Percentiles rank a stretch among this genome's conserved stretches.
These are phyloP conservation scores for Coelogynopora nodosa DNA, from an alignment of 2,888 invertebrate species.

Conservation along the genomic window DNA sequence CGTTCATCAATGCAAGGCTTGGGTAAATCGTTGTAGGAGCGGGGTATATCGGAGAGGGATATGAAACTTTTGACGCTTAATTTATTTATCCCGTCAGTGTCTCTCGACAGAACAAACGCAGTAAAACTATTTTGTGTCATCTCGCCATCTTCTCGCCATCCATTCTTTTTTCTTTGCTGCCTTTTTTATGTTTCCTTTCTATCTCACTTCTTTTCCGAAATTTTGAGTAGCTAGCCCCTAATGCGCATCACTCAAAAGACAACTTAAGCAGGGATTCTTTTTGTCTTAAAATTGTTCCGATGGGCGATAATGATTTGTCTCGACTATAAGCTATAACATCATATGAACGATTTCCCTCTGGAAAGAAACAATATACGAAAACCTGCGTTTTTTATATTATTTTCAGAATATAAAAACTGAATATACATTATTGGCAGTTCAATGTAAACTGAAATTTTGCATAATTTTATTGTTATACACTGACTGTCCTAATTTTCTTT, in stretches of 20 bases:
- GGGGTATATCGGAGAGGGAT: neutral
- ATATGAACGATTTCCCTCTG: too few species aligned
- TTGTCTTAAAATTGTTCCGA: neutral
- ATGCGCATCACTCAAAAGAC: neutral
- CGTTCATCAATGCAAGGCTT: neutral
- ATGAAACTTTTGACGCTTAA: slow-evolving; percentile 21
- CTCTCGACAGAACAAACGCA: neutral
- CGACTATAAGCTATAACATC: too few species aligned
- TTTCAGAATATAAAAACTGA: too few species aligned
- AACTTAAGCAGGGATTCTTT: neutral
- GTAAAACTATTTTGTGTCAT: neutral
- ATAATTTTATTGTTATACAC: too few species aligned
- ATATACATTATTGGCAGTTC: too few species aligned
- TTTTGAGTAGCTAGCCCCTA: neutral
- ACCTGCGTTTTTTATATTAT: too few species aligned
- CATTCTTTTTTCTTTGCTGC: neutral
- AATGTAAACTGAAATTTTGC: too few species aligned
- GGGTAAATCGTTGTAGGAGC: neutral
- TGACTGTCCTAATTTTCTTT: too few species aligned
- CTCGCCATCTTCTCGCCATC: neutral
- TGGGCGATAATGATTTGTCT: too few species aligned
- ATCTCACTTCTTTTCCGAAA: neutral
- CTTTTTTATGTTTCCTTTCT: neutral
- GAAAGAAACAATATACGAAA: too few species aligned
- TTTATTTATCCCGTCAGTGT: slow-evolving; percentile 28